These are phyloP conservation scores for Staurois parvus DNA, from an alignment of 2,797 vertebrate genomes.

Conservation along the genomic window DNA sequence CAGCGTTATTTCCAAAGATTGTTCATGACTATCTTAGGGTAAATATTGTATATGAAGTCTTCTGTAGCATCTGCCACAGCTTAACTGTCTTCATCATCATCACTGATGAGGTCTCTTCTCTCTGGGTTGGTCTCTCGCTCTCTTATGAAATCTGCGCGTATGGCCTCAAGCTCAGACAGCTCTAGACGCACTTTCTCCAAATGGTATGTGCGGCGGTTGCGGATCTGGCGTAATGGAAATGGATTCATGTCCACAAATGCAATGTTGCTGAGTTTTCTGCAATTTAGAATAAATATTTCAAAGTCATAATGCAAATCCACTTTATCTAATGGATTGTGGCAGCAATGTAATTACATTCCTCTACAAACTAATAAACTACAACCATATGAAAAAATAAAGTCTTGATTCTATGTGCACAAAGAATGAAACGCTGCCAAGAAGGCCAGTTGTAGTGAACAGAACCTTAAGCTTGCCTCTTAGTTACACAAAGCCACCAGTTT, in stretches of 20 bases:
- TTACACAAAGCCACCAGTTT: no score
- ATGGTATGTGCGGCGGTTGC: constrained; percentile 91
- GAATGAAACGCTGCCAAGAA: no score
- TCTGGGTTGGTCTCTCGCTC: constrained; percentile 87
- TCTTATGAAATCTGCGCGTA: constrained; percentile 92
- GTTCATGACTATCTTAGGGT: background rate
- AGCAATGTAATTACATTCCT: no score
- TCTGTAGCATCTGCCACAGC: background rate
- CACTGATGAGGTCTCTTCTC: constrained; percentile 88
- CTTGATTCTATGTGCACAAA: no score
- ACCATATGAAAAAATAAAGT: no score
- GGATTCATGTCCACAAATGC: constrained; percentile 97
- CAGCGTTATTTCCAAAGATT: constrained; percentile 41
- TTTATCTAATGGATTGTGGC: background rate
- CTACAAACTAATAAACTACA: no score
- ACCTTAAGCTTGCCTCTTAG: no score
- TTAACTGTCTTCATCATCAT: constrained; percentile 93
- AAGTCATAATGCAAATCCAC: background rate
- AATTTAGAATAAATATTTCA: constrained; percentile 12
- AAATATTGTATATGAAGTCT: background rate
- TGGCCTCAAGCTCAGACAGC: constrained; percentile 93
- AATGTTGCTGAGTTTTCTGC: constrained; percentile 90
- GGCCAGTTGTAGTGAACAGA: no score
- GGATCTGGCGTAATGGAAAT: constrained; percentile 93
- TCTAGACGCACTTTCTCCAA: constrained; percentile 97